phyloP scores from a whole-genome alignment of 2,888 invertebrate species.

The Chloromyia formosa region DNA sequence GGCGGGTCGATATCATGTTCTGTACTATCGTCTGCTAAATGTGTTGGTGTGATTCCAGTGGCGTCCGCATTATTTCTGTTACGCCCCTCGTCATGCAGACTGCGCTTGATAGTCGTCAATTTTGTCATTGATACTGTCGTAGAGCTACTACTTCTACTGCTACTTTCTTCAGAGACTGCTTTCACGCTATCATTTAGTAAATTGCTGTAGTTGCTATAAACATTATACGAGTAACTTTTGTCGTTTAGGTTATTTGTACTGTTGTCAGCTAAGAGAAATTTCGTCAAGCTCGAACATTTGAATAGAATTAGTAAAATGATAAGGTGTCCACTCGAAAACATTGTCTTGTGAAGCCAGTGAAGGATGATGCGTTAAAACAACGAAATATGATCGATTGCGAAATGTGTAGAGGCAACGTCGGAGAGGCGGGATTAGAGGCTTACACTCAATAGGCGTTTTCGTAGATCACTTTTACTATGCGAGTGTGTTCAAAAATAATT shows the following conservation, averaged over 20 bases:
- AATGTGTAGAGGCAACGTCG: no score
- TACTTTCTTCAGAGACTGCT: background rate
- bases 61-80: background rate
- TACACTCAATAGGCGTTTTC: background rate
- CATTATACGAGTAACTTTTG: slow-evolving; percentile 45
- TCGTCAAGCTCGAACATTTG: slow-evolving; percentile 52
- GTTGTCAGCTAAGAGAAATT: slow-evolving; percentile 52
- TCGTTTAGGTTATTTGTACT: slow-evolving; percentile 50
- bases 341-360: slow-evolving; percentile 49
- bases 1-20: background rate
- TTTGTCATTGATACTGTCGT: slow-evolving; percentile 35
- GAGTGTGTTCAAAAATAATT: background rate
- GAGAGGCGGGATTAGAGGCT: no score
- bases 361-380: slow-evolving; percentile 1
- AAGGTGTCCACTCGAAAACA: slow-evolving; percentile 55
- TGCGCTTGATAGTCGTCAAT: background rate
- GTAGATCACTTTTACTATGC: background rate
- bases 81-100: background rate
- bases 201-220: slow-evolving; percentile 40
- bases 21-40: background rate
- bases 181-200: slow-evolving; percentile 13
- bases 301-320: slow-evolving; percentile 54
- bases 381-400: background rate
- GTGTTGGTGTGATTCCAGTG: background rate
- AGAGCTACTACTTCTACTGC: slow-evolving; percentile 10